Conservation (phyloP, 2,113 vertebrate species). For the Atherinomorus stipes region DNA sequence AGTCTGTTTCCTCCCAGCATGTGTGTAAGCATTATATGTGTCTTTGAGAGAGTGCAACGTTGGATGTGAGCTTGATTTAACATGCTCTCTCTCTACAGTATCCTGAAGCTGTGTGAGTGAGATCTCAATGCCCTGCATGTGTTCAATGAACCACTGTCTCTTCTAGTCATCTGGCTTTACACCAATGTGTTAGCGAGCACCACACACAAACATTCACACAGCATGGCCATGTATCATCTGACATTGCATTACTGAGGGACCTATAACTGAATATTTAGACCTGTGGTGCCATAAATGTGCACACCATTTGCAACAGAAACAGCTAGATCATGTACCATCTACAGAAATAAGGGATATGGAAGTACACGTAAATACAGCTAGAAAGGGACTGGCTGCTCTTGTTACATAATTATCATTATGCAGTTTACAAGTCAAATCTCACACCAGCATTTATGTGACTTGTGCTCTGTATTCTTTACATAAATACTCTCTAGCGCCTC, state of each 20-base stretch:
- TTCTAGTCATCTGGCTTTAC: slow-evolving; percentile 44
- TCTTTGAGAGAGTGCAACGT: slow-evolving; percentile 28
- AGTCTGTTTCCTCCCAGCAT: slow-evolving; percentile 35
- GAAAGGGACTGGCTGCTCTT: neutral
- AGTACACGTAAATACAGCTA: neutral
- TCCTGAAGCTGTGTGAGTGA: slow-evolving; percentile 39
- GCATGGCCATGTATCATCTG: slow-evolving; percentile 13
- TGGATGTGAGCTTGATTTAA: slow-evolving; percentile 58
- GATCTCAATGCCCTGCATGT: slow-evolving; percentile 41
- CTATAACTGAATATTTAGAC: slow-evolving; percentile 29
- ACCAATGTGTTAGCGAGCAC: slow-evolving; percentile 17
- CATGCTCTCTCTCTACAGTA: slow-evolving; percentile 63
- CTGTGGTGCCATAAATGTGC: slow-evolving; percentile 8
- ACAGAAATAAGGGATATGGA: slow-evolving; percentile 1
- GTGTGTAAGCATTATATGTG: slow-evolving; percentile 42
- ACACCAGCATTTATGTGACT: slow-evolving; percentile 24
- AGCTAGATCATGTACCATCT: slow-evolving; percentile 21
- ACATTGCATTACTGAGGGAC: slow-evolving; percentile 28
- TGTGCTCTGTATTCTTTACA: slow-evolving; percentile 23
- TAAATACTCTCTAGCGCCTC: slow-evolving; percentile 42
- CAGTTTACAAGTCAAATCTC: slow-evolving; percentile 32
- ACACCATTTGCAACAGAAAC: slow-evolving; percentile 1
- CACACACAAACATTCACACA: slow-evolving; percentile 10
- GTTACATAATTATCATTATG: slow-evolving; percentile 2
- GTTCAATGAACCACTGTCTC: slow-evolving; percentile 39